phyloP scores from a whole-genome alignment of 2,888 invertebrate genomes.

The Phlogophora meticulosa region DNA sequence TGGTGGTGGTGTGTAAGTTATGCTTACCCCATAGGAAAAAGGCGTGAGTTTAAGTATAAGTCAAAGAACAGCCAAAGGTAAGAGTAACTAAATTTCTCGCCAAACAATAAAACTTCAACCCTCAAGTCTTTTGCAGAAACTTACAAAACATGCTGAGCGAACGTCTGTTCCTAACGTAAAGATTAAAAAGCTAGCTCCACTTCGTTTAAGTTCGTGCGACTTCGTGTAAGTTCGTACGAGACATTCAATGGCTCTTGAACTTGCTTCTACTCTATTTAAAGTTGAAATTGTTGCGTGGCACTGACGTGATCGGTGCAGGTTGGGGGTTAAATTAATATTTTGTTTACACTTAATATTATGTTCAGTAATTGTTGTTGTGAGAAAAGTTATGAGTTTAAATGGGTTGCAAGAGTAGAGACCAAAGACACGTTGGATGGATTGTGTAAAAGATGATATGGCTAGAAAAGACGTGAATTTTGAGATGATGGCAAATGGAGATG shows the following conservation, averaged over 20 bases:
- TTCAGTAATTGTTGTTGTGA: slow-evolving; percentile 9
- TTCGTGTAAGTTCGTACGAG: slow-evolving; percentile 41
- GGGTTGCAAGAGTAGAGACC: too few relatives aligned
- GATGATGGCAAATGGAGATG: too few relatives aligned
- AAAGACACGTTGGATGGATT: too few relatives aligned
- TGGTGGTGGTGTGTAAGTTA: too few relatives aligned
- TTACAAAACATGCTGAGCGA: slow-evolving; percentile 36
- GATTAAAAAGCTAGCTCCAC: slow-evolving; percentile 53
- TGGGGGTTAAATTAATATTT: slow-evolving; percentile 26
- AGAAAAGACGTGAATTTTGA: too few relatives aligned
- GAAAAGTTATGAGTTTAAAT: too few relatives aligned
- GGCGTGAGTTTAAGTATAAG: too few relatives aligned
- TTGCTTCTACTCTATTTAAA: slow-evolving; percentile 65
- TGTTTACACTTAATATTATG: slow-evolving; percentile 16
- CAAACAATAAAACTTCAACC: background rate
- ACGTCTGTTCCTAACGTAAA: slow-evolving; percentile 32
- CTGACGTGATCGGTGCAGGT: slow-evolving; percentile 47
- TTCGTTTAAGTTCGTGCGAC: slow-evolving; percentile 29
- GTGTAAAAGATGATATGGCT: too few relatives aligned
- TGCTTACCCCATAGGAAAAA: too few relatives aligned
- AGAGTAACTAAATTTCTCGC: too few relatives aligned
- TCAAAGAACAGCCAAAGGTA: too few relatives aligned
- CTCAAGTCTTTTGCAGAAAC: slow-evolving; percentile 20
- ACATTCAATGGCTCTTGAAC: slow-evolving; percentile 41
- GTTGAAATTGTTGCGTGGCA: slow-evolving; percentile 62